Percentiles rank a stretch among this genome's conserved stretches.
Evolutionary conservation across 2,113 vertebrate species (phyloP).

Genomic region (Motacilla tschutschensis): DNA sequence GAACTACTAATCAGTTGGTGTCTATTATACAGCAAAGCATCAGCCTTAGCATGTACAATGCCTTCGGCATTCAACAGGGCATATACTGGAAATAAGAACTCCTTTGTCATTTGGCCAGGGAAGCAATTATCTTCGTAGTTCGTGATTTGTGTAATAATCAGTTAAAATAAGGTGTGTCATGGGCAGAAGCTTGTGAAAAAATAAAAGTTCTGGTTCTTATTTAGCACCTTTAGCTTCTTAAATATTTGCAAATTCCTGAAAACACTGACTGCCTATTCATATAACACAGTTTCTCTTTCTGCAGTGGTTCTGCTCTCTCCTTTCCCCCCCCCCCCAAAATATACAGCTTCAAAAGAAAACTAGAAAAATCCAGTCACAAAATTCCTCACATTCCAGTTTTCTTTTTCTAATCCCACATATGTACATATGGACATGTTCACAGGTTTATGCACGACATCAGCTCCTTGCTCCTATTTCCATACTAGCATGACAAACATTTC

Average conservation of each 20-base stretch:
- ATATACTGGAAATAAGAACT: conserved; percentile 50
- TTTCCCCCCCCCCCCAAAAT: background rate
- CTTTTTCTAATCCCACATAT: background rate
- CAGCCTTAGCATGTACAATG: conserved; percentile 60
- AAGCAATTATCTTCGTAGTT: conserved; percentile 43
- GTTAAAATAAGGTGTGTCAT: conserved; percentile 43
- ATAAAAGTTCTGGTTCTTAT: background rate
- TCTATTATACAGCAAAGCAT: conserved; percentile 40
- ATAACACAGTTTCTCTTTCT: background rate
- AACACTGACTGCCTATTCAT: background rate
- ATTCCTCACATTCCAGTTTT: background rate
- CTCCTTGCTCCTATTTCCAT: background rate
- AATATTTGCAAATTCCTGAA: background rate
- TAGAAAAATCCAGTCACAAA: background rate
- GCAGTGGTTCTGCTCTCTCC: background rate
- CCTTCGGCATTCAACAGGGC: conserved; percentile 40
- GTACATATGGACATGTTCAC: background rate
- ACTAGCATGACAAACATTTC: background rate
- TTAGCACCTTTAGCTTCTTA: background rate
- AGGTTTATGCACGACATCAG: rapidly evolving
- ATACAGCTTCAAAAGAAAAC: background rate
- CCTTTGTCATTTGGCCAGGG: conserved; percentile 59
- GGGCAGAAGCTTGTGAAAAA: conserved; percentile 32
- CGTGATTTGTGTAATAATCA: conserved; percentile 53
- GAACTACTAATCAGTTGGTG: conserved; percentile 49